These are phyloP conservation scores for Catonia carolina DNA, from an alignment of 2,888 invertebrate species.

Conservation along the genomic window DNA sequence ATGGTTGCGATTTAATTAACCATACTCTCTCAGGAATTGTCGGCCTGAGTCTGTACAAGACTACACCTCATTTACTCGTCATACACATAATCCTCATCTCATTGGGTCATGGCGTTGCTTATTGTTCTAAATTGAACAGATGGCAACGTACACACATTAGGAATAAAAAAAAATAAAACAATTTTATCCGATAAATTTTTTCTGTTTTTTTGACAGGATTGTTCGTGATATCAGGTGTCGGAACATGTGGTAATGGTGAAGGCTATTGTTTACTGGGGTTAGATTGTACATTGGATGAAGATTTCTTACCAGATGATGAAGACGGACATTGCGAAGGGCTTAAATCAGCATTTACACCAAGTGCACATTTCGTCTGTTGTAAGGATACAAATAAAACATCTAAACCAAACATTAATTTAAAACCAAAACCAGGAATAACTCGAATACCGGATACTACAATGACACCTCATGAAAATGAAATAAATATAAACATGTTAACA, in stretches of 20 bases:
- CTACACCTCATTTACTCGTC: too few relatives aligned
- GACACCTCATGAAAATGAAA: not conserved
- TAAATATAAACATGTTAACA: not conserved
- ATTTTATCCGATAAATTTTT: too few relatives aligned
- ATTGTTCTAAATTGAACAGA: too few relatives aligned
- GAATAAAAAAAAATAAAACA: too few relatives aligned
- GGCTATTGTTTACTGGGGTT: conserved; percentile 43
- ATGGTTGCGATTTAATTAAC: too few relatives aligned
- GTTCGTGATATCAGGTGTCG: conserved; percentile 43
- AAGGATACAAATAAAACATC: conserved; percentile 25
- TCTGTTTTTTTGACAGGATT: conserved; percentile 37
- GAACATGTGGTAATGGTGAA: conserved; percentile 40
- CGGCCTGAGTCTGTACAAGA: too few relatives aligned
- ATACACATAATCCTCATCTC: too few relatives aligned
- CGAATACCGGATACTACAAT: not conserved
- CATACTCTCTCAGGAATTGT: too few relatives aligned
- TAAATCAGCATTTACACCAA: conserved; percentile 42
- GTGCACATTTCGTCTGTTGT: conserved; percentile 42
- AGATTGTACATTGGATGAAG: conserved; percentile 41
- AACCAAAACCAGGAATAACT: not conserved
- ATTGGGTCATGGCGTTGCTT: too few relatives aligned
- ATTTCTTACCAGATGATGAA: conserved; percentile 39
- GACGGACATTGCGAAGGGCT: conserved; percentile 43
- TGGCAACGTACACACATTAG: too few relatives aligned
- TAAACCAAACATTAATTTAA: not conserved